Evolutionary conservation across 2,113 vertebrate genomes (phyloP).

Genomic region (Fulmarus glacialis): DNA sequence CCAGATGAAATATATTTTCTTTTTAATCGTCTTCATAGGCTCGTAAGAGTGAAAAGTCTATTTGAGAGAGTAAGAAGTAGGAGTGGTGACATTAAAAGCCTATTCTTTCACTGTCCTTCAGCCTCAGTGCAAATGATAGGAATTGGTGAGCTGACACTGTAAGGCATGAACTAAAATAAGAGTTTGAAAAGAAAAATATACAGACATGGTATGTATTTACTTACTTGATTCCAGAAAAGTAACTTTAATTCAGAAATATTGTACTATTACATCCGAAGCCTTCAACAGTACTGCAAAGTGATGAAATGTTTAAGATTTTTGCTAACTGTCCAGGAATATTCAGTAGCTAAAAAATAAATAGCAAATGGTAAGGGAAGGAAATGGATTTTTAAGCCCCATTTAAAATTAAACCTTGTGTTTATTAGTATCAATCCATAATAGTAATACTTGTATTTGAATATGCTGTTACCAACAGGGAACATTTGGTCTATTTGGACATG

Average conservation of each 20-base stretch:
- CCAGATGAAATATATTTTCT: neutral
- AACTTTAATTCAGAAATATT: constrained; percentile 62
- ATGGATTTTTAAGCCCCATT: constrained; percentile 63
- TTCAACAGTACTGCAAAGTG: constrained; percentile 32
- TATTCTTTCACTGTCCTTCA: neutral
- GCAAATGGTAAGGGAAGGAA: constrained; percentile 63
- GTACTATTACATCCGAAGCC: neutral
- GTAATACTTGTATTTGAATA: constrained; percentile 44
- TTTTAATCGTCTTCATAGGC: neutral
- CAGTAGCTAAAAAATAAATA: constrained; percentile 71
- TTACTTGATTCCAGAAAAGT: constrained; percentile 32
- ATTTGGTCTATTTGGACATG: neutral
- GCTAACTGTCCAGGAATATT: constrained; percentile 60
- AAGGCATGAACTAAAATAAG: constrained; percentile 40
- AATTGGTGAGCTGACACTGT: constrained; percentile 24
- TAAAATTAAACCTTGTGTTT: constrained; percentile 67
- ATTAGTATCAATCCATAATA: constrained; percentile 45
- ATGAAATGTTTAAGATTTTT: constrained; percentile 68
- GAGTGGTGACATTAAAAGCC: neutral
- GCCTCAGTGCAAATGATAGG: neutral
- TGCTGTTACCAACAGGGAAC: constrained; percentile 25
- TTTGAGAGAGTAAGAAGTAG: neutral
- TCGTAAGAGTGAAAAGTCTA: neutral
- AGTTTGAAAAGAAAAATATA: constrained; percentile 58
- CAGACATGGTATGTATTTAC: constrained; percentile 44